Base-by-base conservation (phyloP, 2,113 vertebrate species). In the Mustelus asterias region DNA sequence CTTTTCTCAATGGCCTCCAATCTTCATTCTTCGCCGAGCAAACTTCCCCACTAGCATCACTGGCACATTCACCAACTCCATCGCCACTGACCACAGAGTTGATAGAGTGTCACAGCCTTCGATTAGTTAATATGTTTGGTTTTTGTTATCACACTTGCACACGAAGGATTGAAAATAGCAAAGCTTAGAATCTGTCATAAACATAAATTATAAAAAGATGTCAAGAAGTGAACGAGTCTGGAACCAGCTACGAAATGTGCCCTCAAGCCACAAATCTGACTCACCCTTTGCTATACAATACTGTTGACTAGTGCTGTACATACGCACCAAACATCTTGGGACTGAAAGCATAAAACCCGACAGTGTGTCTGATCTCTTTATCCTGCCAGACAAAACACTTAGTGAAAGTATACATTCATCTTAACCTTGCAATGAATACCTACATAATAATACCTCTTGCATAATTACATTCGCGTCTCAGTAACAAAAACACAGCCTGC, bases 361-460 rank as follows among this genome's bases (percentile, higher is more conserved):
- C 41, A 72, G 67, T 54, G 41, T 95, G 94, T 95, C 94, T 95
- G 94, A 95, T 95, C 94, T 72, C 94, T 95, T 95, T 70, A 72
- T 72, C 94, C 41, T 72, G 69, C 94, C 94, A 95, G 94, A 95
- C 94, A 72, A 95, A 72, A 95, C 94, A 95, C 69, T 72, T 44
- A 95, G 65, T 72, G 94, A 95, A 95, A 95, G 94, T 95, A 72
- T 72, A 76, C 69, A 95, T 72, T 95, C 70, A 76, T 95, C 93
- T 76, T 72, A 95, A 95, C 94, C 94, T 72, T 95, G 94, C 94
- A 95, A 48, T 72, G 94, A 72, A 95, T 95, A 95, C 67, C 69
- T 95, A 72, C 67, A 76, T 95, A 95, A 95, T 72, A 95, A 70
- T 33, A 70, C 67, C 69, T 95, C 94, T 76, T 54, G 44, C 69